A percentile compares a stretch with the other conserved stretches of the same genome.
These are phyloP conservation scores for Aplysia californica DNA, from an alignment of 1,140 invertebrate genomes.

Conservation along the genomic window DNA sequence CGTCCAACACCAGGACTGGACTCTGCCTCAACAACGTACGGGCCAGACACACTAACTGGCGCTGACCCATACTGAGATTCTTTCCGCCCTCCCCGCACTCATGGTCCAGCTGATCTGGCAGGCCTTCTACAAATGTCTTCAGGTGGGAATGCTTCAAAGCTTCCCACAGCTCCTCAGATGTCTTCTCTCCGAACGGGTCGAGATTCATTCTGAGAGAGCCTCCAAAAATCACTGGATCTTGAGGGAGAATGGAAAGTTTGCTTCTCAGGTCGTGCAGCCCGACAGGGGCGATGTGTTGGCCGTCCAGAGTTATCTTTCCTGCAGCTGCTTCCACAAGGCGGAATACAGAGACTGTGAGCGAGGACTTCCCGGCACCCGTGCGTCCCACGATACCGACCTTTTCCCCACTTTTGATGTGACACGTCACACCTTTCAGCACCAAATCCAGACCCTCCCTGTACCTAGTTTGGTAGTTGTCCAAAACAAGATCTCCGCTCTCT, in stretches of 20 bases:
- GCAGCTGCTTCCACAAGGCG: conserved; percentile 75
- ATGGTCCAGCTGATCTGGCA: conserved; percentile 33
- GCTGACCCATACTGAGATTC: no score
- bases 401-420: conserved; percentile 66
- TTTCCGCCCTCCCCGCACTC: no score
- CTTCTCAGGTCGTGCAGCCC: conserved; percentile 64
- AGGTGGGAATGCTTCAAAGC: no score
- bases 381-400: no score
- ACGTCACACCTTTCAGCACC: conserved; percentile 54
- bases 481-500: conserved; percentile 36
- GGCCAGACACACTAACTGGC: neutral
- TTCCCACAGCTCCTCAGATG: no score
- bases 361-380: conserved; percentile 64
- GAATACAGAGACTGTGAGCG: conserved; percentile 78
- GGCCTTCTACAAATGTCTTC: conserved; percentile 49
- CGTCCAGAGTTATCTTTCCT: conserved; percentile 31
- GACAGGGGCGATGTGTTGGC: conserved; percentile 39
- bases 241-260: conserved; percentile 46
- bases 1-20: no score
- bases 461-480: conserved; percentile 48
- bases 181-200: conserved; percentile 72
- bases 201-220: conserved; percentile 71
- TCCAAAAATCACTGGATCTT: conserved; percentile 69
- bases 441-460: no score
- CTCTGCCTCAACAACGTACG: no score